A percentile compares a stretch with the other conserved stretches of the same genome.
phyloP scores from a whole-genome alignment of 1,140 invertebrate species.

The Acromyrmex heyeri region DNA sequence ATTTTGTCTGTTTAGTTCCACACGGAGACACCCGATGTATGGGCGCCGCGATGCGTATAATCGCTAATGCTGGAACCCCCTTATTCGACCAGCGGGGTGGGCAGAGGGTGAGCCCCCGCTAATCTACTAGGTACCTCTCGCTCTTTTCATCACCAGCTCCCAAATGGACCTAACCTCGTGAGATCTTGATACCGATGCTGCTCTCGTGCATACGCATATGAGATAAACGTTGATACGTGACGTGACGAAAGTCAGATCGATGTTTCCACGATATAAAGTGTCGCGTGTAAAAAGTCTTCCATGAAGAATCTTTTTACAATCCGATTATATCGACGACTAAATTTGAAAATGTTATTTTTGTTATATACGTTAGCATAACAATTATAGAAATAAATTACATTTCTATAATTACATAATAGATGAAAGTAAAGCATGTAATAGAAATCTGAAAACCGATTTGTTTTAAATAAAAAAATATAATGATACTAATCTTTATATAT shows the following conservation, averaged over 20 bases:
- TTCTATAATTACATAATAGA: background rate
- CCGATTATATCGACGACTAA: background rate
- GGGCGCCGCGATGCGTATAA: slow-evolving; percentile 82
- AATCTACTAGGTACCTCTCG: slow-evolving; percentile 71
- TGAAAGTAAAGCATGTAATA: background rate
- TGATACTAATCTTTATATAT: background rate
- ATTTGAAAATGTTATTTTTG: background rate
- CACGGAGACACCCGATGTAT: slow-evolving; percentile 82
- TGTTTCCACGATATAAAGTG: slow-evolving; percentile 35
- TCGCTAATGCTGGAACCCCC: slow-evolving; percentile 84
- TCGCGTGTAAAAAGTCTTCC: background rate
- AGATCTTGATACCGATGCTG: slow-evolving; percentile 63
- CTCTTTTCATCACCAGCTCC: slow-evolving; percentile 60
- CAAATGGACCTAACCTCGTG: slow-evolving; percentile 68
- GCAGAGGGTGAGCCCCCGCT: slow-evolving; percentile 71
- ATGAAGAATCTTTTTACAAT: background rate
- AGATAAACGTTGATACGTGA: slow-evolving; percentile 59
- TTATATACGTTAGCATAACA: background rate
- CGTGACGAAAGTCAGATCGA: slow-evolving; percentile 52
- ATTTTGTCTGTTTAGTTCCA: slow-evolving; percentile 85
- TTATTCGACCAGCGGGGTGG: slow-evolving; percentile 69
- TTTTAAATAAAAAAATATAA: background rate
- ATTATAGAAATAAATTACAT: slow-evolving; percentile 10
- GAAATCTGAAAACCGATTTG: background rate
- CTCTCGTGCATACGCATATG: slow-evolving; percentile 41